Evolutionary conservation across 2,797 vertebrate species (phyloP).

Genomic region (Rhabdophis nuchalis): DNA sequence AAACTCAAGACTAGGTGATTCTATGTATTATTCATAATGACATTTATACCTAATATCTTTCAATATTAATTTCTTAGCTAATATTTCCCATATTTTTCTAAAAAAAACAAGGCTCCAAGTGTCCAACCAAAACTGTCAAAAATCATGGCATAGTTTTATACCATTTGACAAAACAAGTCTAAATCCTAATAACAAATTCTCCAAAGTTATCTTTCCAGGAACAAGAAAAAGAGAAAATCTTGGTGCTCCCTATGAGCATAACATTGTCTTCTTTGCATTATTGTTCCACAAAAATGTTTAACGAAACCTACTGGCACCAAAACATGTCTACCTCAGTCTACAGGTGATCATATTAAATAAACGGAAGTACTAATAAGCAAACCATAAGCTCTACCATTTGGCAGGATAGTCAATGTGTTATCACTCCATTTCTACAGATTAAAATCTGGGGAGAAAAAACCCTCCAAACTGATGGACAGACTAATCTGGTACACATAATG

Average conservation of each 20-base stretch:
- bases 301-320: background rate
- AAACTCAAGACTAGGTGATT: background rate
- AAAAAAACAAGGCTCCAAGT: background rate
- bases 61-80: background rate
- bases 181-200: background rate
- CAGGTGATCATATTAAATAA: background rate
- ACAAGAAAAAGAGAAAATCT: background rate
- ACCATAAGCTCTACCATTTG: background rate
- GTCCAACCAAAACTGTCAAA: background rate
- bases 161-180: background rate
- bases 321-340: background rate
- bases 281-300: background rate
- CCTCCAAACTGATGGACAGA: background rate
- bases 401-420: background rate
- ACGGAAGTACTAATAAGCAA: background rate
- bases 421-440: background rate
- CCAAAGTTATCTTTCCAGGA: background rate
- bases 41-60: background rate
- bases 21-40: background rate
- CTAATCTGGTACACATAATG: background rate
- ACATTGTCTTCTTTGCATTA: background rate
- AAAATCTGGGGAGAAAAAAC: background rate
- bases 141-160: background rate
- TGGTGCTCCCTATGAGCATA: background rate
- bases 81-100: background rate